Evolutionary conservation across 1,140 invertebrate genomes (phyloP).

Genomic region (Zaprionus camerounensis): DNA sequence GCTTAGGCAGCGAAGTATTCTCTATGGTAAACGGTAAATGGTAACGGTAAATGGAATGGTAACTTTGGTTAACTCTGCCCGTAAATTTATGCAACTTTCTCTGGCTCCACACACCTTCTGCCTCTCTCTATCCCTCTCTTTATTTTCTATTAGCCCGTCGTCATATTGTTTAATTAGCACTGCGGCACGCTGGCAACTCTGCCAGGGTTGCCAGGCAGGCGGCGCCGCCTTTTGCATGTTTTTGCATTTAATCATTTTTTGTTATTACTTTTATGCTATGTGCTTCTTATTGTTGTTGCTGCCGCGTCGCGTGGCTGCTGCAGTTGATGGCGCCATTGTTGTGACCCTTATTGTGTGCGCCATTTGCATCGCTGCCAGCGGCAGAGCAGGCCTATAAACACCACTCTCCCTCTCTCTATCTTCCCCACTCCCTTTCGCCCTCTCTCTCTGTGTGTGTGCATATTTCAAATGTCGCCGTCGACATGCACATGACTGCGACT

Average conservation of each 20-base stretch:
- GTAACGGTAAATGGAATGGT: constrained; percentile 39
- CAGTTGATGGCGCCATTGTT: constrained; percentile 70
- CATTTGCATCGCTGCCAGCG: constrained; percentile 64
- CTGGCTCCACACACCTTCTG: neutral
- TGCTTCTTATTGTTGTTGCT: constrained; percentile 32
- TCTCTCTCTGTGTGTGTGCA: constrained; percentile 27
- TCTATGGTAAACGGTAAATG: constrained; percentile 30
- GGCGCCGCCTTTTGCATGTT: constrained; percentile 60
- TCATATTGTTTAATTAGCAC: constrained; percentile 74
- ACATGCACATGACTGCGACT: constrained; percentile 59
- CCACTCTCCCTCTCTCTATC: constrained; percentile 12
- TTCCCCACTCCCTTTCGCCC: neutral
- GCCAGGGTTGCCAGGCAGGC: constrained; percentile 30
- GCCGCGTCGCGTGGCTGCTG: constrained; percentile 33
- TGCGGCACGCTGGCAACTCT: constrained; percentile 45
- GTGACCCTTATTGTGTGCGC: constrained; percentile 69
- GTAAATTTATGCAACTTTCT: constrained; percentile 63
- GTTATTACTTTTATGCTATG: constrained; percentile 21
- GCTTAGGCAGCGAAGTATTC: constrained; percentile 52
- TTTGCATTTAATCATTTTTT: constrained; percentile 78
- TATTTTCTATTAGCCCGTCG: constrained; percentile 66
- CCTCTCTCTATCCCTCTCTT: neutral
- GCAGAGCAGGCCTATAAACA: constrained; percentile 32
- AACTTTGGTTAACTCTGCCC: constrained; percentile 45
- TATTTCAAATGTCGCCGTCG: constrained; percentile 56